A percentile compares a stretch with the other conserved stretches of the same genome.
Conservation (phyloP, 37 sponge, comb jelly and placozoan genomes). For the Tethya wilhelma region DNA sequence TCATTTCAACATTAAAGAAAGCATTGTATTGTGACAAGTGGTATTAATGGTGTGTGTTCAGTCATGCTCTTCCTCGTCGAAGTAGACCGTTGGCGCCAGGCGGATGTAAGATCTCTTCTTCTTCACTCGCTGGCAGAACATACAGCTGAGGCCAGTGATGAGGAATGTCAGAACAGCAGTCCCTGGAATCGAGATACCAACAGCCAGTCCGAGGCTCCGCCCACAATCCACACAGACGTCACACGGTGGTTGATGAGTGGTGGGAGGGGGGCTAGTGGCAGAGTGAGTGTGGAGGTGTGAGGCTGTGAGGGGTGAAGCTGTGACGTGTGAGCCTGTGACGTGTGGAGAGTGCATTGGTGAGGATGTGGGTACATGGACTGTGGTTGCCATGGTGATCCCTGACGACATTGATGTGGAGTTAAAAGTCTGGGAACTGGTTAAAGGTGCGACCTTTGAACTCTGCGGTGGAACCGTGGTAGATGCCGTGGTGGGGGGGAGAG, state of each 20-base stretch:
- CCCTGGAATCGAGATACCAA: slow-evolving; percentile 15
- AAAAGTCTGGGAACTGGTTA: background rate
- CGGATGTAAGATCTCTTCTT: slow-evolving; percentile 38
- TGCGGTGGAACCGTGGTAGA: too few species aligned
- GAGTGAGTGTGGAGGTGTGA: background rate
- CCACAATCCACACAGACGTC: background rate
- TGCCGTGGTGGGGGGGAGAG: too few species aligned
- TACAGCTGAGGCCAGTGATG: background rate
- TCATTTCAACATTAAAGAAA: too few species aligned
- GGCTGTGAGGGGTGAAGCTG: background rate
- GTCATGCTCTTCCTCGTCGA: slow-evolving; percentile 55
- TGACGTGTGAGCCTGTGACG: background rate
- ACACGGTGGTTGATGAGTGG: background rate
- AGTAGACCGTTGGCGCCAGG: slow-evolving; percentile 66
- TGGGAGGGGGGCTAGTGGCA: background rate
- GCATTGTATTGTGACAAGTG: too few species aligned
- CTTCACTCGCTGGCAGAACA: slow-evolving; percentile 29
- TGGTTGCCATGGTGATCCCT: background rate
- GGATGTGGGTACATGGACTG: background rate
- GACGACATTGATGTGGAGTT: too few species aligned
- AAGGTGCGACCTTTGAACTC: too few species aligned
- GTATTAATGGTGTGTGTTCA: background rate
- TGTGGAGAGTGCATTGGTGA: background rate
- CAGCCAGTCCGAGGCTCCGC: slow-evolving; percentile 5
- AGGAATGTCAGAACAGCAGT: slow-evolving; percentile 33